Evolutionary conservation across 2,888 invertebrate genomes (phyloP).

Genomic region (Pyrocoelia pectoralis): DNA sequence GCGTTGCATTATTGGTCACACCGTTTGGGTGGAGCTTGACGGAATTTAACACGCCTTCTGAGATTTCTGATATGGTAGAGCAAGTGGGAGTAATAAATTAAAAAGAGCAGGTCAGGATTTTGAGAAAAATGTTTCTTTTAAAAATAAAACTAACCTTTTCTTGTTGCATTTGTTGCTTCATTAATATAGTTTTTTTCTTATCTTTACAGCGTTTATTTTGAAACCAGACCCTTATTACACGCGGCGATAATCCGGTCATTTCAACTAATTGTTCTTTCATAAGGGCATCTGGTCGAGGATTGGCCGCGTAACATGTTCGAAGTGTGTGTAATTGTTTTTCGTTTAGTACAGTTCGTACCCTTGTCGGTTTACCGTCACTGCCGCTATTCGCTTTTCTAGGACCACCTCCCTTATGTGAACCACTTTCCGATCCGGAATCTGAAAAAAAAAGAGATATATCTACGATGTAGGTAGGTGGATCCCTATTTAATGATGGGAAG

Average conservation of each 20-base stretch:
- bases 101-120: constrained; percentile 26
- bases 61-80: constrained; percentile 30
- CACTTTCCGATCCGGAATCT: constrained; percentile 94
- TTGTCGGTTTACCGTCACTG: constrained; percentile 94
- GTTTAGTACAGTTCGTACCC: constrained; percentile 97
- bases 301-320: constrained; percentile 96
- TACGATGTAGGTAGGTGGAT: not conserved
- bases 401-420: constrained; percentile 74
- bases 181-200: constrained; percentile 95
- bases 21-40: constrained; percentile 26
- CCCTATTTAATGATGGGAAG: not conserved
- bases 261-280: constrained; percentile 99
- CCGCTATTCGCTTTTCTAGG: constrained; percentile 59
- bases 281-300: constrained; percentile 97
- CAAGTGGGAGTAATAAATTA: constrained; percentile 24
- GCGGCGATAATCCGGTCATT: constrained; percentile 96
- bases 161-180: constrained; percentile 98
- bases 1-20: constrained; percentile 31
- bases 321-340: constrained; percentile 98
- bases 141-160: constrained; percentile 81
- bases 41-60: constrained; percentile 30
- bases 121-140: too few species aligned
- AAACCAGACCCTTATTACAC: constrained; percentile 99
- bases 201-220: constrained; percentile 98
- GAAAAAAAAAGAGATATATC: constrained; percentile 48